phyloP scores from a whole-genome alignment of 2,797 vertebrate genomes.

The Pipistrellus kuhlii region DNA sequence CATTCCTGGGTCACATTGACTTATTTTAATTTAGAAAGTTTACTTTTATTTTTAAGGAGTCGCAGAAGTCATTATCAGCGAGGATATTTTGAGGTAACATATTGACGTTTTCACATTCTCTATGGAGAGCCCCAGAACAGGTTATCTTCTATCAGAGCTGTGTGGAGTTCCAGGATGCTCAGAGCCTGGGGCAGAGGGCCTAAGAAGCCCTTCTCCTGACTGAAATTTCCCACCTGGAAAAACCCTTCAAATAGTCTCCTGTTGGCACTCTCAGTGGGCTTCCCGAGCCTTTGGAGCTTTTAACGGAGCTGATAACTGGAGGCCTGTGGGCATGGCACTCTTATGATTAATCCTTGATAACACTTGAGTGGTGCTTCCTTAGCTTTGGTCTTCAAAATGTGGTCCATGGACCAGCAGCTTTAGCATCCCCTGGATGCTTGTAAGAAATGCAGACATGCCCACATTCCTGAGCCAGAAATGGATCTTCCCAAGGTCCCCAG shows the following conservation, averaged over 20 bases:
- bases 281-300: not conserved
- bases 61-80: not conserved
- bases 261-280: not conserved
- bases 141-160: not conserved
- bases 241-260: not conserved
- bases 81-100: not conserved
- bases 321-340: not conserved
- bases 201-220: not conserved
- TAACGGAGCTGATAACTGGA: not conserved
- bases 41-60: slow-evolving; percentile 22
- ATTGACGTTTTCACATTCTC: not conserved
- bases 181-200: not conserved
- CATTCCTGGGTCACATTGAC: not conserved
- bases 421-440: not conserved
- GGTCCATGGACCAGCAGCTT: not conserved
- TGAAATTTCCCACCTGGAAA: not conserved
- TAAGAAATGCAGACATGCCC: not conserved
- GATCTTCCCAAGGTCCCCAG: too few species aligned
- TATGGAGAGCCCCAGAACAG: not conserved
- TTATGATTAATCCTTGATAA: not conserved
- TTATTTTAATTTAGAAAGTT: slow-evolving; percentile 5
- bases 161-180: not conserved
- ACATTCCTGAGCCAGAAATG: not conserved
- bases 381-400: not conserved
- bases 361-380: not conserved